Base-by-base conservation (phyloP, 2,797 vertebrate species). In the Cirrhinus mrigala region DNA sequence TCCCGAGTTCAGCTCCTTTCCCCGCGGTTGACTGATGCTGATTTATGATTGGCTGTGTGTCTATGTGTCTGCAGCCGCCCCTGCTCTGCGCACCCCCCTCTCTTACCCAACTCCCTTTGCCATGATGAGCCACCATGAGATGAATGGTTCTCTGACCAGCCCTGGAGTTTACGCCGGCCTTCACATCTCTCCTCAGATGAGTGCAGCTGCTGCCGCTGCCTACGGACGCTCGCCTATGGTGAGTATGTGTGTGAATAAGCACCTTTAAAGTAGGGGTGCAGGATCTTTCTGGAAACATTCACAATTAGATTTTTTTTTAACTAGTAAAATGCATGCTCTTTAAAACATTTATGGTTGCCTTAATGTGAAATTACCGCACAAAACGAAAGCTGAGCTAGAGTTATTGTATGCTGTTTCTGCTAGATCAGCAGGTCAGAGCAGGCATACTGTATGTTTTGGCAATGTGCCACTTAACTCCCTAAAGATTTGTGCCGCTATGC, bases 141-240 rank as follows among this genome's bases (percentile, higher is more conserved):
- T 99, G 95, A 99, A 99, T 0, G 97, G 98, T 46, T 97, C 97
- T 81, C 94, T 99, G 91, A 98, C 97, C 68, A 99, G 97, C 87
- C 97, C 98, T 2, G 96, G 98, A 79, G 97, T 98, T 60, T 99
- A 99, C 11, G 98, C 98, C 0, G 96, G 98, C 79, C 96, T 99
- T 2, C 98, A 99, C 93, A 98, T 99, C 92, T 99, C 98, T 24
- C 98, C 98, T 4, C 98, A 99, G 91, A 99, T 99, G 98, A 99
- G 98, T 0, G 97, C 96, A 0, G 98, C 97, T 0, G 98, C 98
- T 0, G 98, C 97, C 0, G 98, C 98, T 0, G 98, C 98, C 71
- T 99, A 99, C 0, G 98, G 98, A 58, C 95, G 98, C 82, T 96
- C 98, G 24, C 97, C 97, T 1, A 98, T 99, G 96, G 98, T 99